phyloP scores from a whole-genome alignment of 2,888 invertebrate genomes.

The Syrphus vitripennis region DNA sequence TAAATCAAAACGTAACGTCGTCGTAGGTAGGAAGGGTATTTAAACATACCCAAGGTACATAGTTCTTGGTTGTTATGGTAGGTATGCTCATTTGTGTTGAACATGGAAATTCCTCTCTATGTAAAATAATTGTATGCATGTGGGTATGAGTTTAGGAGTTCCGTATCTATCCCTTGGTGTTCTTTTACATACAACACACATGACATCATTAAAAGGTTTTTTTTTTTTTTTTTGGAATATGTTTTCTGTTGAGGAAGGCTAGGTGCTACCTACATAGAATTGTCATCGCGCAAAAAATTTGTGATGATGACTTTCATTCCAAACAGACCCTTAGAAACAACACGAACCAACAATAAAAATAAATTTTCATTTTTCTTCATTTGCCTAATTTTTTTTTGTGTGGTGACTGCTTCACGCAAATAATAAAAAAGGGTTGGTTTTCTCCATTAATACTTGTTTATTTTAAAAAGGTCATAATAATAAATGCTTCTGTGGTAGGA shows the following conservation, averaged over 20 bases:
- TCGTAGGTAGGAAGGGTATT: not conserved
- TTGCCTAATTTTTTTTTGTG: slow-evolving; percentile 30
- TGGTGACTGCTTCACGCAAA: not conserved
- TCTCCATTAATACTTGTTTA: not conserved
- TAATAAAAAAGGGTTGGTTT: not conserved
- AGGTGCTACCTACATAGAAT: too few relatives aligned
- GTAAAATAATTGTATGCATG: too few relatives aligned
- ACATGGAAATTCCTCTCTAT: slow-evolving; percentile 5
- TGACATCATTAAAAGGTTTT: not conserved
- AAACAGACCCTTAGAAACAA: not conserved
- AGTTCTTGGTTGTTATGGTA: not conserved
- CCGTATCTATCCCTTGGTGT: too few relatives aligned
- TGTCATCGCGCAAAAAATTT: not conserved
- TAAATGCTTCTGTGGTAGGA: not conserved
- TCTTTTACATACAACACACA: too few relatives aligned
- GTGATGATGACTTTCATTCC: not conserved
- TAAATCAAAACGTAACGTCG: not conserved
- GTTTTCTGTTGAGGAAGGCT: not conserved
- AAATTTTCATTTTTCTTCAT: slow-evolving; percentile 58
- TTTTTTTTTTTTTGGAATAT: too few relatives aligned
- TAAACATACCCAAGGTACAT: not conserved
- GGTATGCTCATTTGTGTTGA: not conserved
- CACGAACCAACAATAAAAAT: slow-evolving; percentile 58
- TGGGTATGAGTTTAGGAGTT: not conserved
- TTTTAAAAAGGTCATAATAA: not conserved